Base-by-base conservation (phyloP, 1,140 invertebrate species). In the Aphelinus atriplicis region DNA sequence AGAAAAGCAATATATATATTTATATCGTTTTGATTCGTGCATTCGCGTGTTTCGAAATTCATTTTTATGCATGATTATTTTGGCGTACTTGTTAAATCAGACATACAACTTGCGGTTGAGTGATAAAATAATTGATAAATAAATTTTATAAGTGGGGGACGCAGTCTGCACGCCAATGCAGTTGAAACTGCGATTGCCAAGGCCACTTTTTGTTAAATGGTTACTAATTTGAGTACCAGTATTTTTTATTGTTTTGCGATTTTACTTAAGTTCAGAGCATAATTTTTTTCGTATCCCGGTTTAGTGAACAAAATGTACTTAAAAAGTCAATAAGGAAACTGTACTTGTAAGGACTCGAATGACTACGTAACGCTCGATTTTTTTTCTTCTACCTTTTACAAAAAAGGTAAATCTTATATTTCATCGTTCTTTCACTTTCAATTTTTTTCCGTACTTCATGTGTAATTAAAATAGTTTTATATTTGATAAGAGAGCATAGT, bases 281-380 rank as follows among this genome's bases (percentile, higher is more conserved):
- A 79, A 79, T 80, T 78, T 81, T 78, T 73, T 67, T 66, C 67
- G 50, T 82, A 79, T 83, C 78, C 83, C 83, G 78, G 82, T 85
- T 82, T 84, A 55, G 51, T 63, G 56, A 76, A 79, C 75, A 82
- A 82, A 84, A 84, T 85, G 84, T 86, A 86, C 85, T 86, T 86
- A 86, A 85, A 80, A 82, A 78, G 79, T 77, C 78, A 80, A 82
- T 76, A 78, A 81, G 79, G 78, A 80, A 79, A 80, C 62, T 77
- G 79, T 82, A 79, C 72, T 80, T 81, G 79, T 81, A 82, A 66
- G 57, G 45, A 76, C 63, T 66, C 50, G 63, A 58, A 72, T 71
- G 75, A 73, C 63, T 71, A 62, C 69, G 65, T 75, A 65, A 66
- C 71, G 73, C 75, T 69, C 61, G 51, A 9, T 53, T 53, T 53